phyloP scores from a whole-genome alignment of 2,797 vertebrate genomes.

The Myotis vivesi region DNA sequence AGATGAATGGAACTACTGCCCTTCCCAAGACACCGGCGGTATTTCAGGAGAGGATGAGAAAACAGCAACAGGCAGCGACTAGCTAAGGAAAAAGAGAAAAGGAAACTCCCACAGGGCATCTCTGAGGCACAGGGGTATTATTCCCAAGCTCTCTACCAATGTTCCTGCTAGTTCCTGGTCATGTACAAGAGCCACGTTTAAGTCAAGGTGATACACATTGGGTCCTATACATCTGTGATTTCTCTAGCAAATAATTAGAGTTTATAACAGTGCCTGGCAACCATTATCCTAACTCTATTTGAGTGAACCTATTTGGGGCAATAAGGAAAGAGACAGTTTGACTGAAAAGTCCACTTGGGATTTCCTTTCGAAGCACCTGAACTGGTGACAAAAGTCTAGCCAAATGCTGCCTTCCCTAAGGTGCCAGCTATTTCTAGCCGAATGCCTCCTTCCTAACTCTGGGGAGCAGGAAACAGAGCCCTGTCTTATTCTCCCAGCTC shows the following conservation, averaged over 20 bases:
- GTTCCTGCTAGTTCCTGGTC: not conserved
- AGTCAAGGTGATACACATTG: not conserved
- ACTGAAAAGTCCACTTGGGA: not conserved
- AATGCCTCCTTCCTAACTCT: not conserved
- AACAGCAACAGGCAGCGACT: not conserved
- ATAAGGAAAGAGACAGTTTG: not conserved
- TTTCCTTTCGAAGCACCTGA: not conserved
- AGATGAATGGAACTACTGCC: not conserved
- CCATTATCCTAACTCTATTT: not conserved
- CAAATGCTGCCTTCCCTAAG: not conserved
- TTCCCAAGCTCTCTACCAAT: not conserved
- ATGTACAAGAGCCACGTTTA: not conserved
- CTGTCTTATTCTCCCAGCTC: not conserved
- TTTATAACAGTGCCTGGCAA: not conserved
- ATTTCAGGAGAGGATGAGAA: not conserved
- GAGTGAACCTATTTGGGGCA: not conserved
- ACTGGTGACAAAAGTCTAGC: not conserved
- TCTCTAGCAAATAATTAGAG: not conserved
- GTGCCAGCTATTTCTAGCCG: too few relatives aligned
- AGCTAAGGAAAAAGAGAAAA: not conserved
- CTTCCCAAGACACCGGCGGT: not conserved
- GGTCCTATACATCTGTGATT: not conserved
- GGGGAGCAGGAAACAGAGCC: not conserved
- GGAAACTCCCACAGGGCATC: not conserved
- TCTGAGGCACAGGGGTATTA: not conserved